Evolutionary conservation across 2,888 invertebrate species (phyloP).

Genomic region (Noctua comes): DNA sequence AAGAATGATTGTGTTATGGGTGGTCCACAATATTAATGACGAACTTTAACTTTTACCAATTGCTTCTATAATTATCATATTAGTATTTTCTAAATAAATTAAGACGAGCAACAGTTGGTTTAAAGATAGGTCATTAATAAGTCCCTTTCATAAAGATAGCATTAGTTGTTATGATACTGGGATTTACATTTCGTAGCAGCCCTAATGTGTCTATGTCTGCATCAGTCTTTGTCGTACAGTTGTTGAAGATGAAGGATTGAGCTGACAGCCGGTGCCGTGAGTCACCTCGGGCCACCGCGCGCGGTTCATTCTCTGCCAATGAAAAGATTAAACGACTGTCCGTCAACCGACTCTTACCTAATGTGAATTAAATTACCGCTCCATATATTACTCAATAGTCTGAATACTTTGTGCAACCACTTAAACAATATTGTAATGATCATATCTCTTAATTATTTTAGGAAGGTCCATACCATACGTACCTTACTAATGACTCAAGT

Average conservation of each 20-base stretch:
- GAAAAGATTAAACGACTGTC: conserved; percentile 82
- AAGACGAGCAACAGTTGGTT: background rate
- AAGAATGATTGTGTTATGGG: background rate
- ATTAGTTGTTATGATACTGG: background rate
- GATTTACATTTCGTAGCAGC: conserved; percentile 32
- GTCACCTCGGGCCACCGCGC: conserved; percentile 80
- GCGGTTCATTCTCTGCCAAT: conserved; percentile 76
- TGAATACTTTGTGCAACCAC: conserved; percentile 47
- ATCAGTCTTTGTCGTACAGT: conserved; percentile 72
- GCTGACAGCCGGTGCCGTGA: conserved; percentile 71
- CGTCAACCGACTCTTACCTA: conserved; percentile 73
- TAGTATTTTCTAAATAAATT: background rate
- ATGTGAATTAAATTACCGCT: conserved; percentile 85
- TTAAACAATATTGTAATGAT: conserved; percentile 58
- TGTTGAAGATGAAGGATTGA: conserved; percentile 71
- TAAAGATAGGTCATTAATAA: background rate
- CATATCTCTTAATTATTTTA: conserved; percentile 40
- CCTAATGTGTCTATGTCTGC: conserved; percentile 64
- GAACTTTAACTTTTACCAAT: background rate
- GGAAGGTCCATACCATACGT: background rate
- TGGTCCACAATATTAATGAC: background rate
- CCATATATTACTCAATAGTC: conserved; percentile 72
- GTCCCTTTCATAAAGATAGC: background rate
- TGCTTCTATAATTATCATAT: background rate
- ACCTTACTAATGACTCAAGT: conserved; percentile 18